Evolutionary conservation across 2,888 invertebrate genomes (phyloP), one percentile per base, ranked within the genome.

Genomic region (Cerastis leucographa): DNA sequence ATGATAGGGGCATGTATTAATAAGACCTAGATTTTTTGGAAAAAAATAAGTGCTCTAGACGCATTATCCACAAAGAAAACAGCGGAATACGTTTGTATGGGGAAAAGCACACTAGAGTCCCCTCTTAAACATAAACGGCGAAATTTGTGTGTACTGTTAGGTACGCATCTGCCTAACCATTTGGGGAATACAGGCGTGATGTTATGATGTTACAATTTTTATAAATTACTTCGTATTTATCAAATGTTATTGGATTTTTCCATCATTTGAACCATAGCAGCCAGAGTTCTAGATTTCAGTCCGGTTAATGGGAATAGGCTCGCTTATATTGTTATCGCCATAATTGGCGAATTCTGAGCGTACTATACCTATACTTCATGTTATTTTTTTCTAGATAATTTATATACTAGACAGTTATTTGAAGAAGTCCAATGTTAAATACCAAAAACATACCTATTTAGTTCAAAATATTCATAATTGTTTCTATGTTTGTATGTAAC

Each of bases 381-480:
- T 72, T 40, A 35, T 44, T 62, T n/a, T 3, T 75, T 19, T 75
- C n/a, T 62, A 61, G 61, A 61, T 61, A 19, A 59, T 64, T 62
- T 64, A 64, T 64, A 25, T 42, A 22, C 42, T 54, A 42, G n/a
- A 67, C n/a, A n/a, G n/a, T 44, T 42, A 19, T 44, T 44, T 59
- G 14, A 59, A 19, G 67, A 11, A 76, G 40, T 51, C 4, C 42
- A 76, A 44, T 54, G 22, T 70, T 62, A 49, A 42, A 65, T 78
- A 78, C 71, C 77, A 78, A 77, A 77, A 49, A 78, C n/a, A 17
- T n/a, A 54, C 42, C 71, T 71, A 42, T 49, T 17, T 59, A 78
- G 79, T 78, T 78, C 64, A 78, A 78, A 71, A 64, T 78, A 71
- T 46, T 46, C 35, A 17, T 68, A 51, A 61, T 76, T 74, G 54